Base-by-base conservation (phyloP, 2,113 vertebrate species). In the Sakesphorus luctuosus region DNA sequence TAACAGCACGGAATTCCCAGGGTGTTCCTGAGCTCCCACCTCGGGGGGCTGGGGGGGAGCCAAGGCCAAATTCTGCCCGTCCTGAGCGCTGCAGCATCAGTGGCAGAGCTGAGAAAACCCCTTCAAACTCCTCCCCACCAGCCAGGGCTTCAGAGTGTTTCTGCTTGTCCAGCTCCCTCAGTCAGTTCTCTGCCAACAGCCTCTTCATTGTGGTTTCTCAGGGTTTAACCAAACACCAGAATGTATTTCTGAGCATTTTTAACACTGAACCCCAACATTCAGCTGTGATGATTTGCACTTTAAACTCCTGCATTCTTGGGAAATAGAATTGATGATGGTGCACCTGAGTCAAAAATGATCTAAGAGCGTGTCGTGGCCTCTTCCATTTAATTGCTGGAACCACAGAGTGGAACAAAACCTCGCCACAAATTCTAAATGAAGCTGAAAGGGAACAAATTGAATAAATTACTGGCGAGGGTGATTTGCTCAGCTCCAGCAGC, bases 11-110 rank as follows among this genome's bases (percentile, higher is more conserved):
- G 6, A 6, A 5, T n/a, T 46, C 65, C 84, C n/a, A 2, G 20
- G 4, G 8, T 62, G 18, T 18, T 1, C n/a, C 3, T 5, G 0
- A 38, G 44, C 4, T 43, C 15, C 17, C 47, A 0, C 35, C 5
- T 9, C 56, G 12, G 38, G 62, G 28, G 31, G 28, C 5, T 43
- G 26, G 38, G 35, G 38, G 35, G 49, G 6, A 23, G 49, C 14
- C 36, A n/a, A 44, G 31, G 52, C 35, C 33, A 12, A 8, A 23
- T 11, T 15, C 16, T 11, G 38, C 6, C 18, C 5, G 3, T 8
- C 28, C 58, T 26, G 6, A 28, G 5, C 9, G 65, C 46, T 33
- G 21, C 31, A 6, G 0, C 0, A 7, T 2, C 8, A 67, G 40
- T 90, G 56, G 63, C 43, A 66, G 91, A 92, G 89, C 89, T 94